These are phyloP conservation scores for Sphenopsis melanotis DNA, from an alignment of 2,797 vertebrate genomes.

Conservation along the genomic window DNA sequence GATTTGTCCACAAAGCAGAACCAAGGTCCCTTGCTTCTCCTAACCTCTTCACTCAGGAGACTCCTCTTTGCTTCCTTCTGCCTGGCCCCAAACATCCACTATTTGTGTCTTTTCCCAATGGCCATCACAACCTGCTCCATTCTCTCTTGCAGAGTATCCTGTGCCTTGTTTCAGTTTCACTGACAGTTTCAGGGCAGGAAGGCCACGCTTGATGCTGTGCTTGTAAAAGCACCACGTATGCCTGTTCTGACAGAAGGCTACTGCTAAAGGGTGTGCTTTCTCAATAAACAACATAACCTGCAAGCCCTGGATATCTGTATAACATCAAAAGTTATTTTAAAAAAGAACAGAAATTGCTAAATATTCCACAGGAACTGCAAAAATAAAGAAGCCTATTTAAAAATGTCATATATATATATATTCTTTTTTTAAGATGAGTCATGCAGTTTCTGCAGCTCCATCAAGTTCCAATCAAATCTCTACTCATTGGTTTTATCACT, in stretches of 20 bases:
- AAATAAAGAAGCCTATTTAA: neutral
- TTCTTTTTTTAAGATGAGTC: neutral
- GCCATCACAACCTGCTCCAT: neutral
- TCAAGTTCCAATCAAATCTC: neutral
- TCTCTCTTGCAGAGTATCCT: neutral
- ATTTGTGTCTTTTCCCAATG: neutral
- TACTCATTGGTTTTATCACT: neutral
- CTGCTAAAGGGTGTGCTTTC: neutral
- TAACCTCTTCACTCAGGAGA: neutral
- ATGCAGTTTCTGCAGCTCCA: neutral
- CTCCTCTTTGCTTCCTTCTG: neutral
- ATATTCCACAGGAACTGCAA: neutral
- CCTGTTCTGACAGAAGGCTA: neutral
- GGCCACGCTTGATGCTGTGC: neutral
- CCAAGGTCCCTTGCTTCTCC: neutral
- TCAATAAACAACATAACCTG: neutral
- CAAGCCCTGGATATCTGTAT: neutral
- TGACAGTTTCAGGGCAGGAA: neutral
- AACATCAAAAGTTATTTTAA: constrained; percentile 10
- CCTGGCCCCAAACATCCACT: neutral
- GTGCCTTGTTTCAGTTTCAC: neutral
- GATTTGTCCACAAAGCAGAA: neutral
- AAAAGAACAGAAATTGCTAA: constrained; percentile 17
- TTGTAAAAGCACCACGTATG: neutral
- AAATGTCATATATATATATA: neutral